A percentile compares a stretch with the other conserved stretches of the same genome.
These are phyloP conservation scores for Embidobia sp. DNA, from an alignment of 2,888 invertebrate genomes.

Conservation along the genomic window DNA sequence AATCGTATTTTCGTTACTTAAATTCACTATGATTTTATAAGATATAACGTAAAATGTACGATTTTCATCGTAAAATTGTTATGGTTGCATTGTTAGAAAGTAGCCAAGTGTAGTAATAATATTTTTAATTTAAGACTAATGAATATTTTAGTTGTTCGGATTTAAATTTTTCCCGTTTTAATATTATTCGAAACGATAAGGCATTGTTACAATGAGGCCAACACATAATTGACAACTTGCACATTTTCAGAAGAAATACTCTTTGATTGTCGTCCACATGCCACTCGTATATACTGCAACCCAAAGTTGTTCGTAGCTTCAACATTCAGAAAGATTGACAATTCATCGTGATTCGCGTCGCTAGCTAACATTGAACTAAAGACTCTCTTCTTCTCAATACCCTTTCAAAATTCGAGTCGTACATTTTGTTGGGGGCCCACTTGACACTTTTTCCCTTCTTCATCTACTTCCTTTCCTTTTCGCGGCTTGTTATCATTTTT, in stretches of 20 bases:
- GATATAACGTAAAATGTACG: too few relatives aligned
- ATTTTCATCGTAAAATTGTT: too few relatives aligned
- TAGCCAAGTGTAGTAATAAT: too few relatives aligned
- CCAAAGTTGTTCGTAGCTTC: constrained; percentile 56
- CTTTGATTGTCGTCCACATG: constrained; percentile 56
- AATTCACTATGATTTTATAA: too few relatives aligned
- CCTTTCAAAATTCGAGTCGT: constrained; percentile 65
- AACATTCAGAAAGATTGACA: constrained; percentile 64
- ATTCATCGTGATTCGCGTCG: constrained; percentile 66
- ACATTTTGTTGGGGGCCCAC: constrained; percentile 41
- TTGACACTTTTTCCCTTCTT: constrained; percentile 7
- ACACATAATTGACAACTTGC: constrained; percentile 51
- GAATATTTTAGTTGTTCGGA: too few relatives aligned
- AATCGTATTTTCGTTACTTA: too few relatives aligned
- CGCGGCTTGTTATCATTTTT: constrained; percentile 63
- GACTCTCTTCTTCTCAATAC: constrained; percentile 67
- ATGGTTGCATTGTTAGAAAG: too few relatives aligned
- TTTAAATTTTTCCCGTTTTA: too few relatives aligned
- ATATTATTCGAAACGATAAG: too few relatives aligned
- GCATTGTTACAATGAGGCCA: too few relatives aligned
- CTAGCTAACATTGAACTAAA: constrained; percentile 68
- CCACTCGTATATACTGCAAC: constrained; percentile 39
- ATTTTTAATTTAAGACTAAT: too few relatives aligned
- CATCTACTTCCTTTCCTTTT: constrained; percentile 18
- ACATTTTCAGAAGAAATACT: constrained; percentile 46